Evolutionary conservation across 2,113 vertebrate species (phyloP).

Genomic region (Columba janthina): DNA sequence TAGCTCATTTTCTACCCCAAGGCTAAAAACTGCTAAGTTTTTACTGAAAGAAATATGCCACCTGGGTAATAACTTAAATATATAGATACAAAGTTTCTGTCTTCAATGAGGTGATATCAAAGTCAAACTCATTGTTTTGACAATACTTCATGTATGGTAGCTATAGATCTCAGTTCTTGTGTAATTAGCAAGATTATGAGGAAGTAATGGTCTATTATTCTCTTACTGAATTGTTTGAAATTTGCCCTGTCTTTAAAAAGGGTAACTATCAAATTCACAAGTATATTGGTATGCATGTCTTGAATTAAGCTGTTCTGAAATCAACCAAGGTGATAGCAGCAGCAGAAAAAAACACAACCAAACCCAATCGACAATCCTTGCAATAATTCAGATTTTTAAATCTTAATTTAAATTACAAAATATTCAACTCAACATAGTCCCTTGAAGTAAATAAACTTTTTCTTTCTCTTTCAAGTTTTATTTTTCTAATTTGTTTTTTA

Average conservation of each 20-base stretch:
- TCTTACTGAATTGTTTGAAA: slow-evolving; percentile 15
- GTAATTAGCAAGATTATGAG: slow-evolving; percentile 65
- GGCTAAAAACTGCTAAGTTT: neutral
- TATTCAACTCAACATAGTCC: neutral
- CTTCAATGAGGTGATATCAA: slow-evolving; percentile 14
- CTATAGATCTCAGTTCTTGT: slow-evolving; percentile 16
- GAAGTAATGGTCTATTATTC: slow-evolving; percentile 50
- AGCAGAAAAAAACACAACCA: neutral
- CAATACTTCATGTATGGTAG: slow-evolving; percentile 4
- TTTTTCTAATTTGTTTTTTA: neutral
- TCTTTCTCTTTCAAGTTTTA: neutral
- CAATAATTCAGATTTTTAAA: neutral
- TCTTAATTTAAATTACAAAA: neutral
- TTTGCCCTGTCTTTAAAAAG: slow-evolving; percentile 41
- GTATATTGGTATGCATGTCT: neutral
- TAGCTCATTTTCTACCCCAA: neutral
- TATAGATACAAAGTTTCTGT: neutral
- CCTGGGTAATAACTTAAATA: neutral
- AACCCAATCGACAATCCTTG: neutral
- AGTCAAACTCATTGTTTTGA: slow-evolving; percentile 29
- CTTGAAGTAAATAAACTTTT: neutral
- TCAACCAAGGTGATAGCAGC: neutral
- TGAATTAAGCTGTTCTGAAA: neutral
- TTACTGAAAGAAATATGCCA: neutral
- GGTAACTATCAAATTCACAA: neutral